Conservation (phyloP, 1,140 invertebrate genomes). For the Oryzaephilus surinamensis region DNA sequence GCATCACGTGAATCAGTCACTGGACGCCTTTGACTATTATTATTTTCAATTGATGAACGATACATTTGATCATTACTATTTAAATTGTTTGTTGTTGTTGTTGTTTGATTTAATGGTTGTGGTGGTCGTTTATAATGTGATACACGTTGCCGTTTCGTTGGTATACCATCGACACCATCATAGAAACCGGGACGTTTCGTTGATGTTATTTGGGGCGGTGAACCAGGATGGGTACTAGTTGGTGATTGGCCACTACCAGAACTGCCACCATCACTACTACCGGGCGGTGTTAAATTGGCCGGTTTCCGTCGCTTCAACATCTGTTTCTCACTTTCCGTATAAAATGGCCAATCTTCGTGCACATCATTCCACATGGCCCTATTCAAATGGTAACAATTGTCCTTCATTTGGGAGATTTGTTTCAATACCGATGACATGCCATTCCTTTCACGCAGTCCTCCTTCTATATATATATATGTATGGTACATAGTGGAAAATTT, state of each 20-base stretch:
- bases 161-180: conserved; percentile 49
- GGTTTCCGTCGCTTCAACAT: conserved; percentile 80
- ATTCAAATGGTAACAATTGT: conserved; percentile 79
- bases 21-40: conserved; percentile 29
- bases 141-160: conserved; percentile 68
- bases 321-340: conserved; percentile 76
- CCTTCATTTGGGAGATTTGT: conserved; percentile 66
- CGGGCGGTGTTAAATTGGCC: conserved; percentile 76
- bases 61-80: no score
- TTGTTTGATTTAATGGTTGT: no score
- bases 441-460: conserved; percentile 75
- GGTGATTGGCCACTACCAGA: conserved; percentile 57
- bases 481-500: no score
- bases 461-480: no score
- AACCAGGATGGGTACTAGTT: conserved; percentile 55
- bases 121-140: conserved; percentile 61
- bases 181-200: conserved; percentile 44
- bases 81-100: conserved; percentile 4
- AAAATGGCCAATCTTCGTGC: conserved; percentile 88
- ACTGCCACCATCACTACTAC: conserved; percentile 66
- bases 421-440: conserved; percentile 60
- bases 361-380: conserved; percentile 86
- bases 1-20: conserved; percentile 34
- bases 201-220: conserved; percentile 45
- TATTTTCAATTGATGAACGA: conserved; percentile 26